Percentiles rank a stretch among this genome's conserved stretches.
Evolutionary conservation across 2,113 vertebrate species (phyloP).

Genomic region (Fregata magnificens): DNA sequence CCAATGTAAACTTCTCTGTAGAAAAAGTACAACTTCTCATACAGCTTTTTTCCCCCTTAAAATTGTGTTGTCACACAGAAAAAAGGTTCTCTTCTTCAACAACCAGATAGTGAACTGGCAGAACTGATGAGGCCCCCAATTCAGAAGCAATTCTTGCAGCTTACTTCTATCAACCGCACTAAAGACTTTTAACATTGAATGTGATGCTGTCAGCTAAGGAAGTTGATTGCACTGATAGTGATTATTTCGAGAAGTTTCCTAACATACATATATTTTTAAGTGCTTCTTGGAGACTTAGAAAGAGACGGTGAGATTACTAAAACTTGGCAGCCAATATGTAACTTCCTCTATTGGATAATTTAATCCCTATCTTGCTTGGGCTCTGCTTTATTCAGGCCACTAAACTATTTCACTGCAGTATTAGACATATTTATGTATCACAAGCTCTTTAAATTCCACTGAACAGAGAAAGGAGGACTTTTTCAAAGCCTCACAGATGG

Average conservation of each 20-base stretch:
- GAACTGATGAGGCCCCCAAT: not conserved
- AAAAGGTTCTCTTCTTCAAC: not conserved
- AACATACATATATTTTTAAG: not conserved
- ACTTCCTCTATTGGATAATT: not conserved
- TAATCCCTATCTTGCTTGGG: not conserved
- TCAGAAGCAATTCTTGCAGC: not conserved
- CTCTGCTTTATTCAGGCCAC: not conserved
- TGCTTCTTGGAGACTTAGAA: not conserved
- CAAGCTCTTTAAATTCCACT: not conserved
- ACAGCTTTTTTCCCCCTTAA: not conserved
- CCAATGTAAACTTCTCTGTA: not conserved
- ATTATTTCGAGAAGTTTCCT: not conserved
- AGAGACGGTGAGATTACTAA: not conserved
- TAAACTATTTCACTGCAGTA: not conserved
- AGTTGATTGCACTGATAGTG: not conserved
- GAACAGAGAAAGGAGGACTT: not conserved
- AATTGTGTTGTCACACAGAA: not conserved
- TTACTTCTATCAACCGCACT: not conserved
- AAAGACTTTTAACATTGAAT: not conserved
- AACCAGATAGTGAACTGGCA: not conserved
- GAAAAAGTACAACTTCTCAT: not conserved
- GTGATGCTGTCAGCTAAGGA: not conserved
- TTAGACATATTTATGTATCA: not conserved
- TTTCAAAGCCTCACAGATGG: not conserved
- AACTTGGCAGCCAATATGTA: not conserved